Conservation (phyloP, 2,888 invertebrate genomes). For the Sceliomorpha sp. region DNA sequence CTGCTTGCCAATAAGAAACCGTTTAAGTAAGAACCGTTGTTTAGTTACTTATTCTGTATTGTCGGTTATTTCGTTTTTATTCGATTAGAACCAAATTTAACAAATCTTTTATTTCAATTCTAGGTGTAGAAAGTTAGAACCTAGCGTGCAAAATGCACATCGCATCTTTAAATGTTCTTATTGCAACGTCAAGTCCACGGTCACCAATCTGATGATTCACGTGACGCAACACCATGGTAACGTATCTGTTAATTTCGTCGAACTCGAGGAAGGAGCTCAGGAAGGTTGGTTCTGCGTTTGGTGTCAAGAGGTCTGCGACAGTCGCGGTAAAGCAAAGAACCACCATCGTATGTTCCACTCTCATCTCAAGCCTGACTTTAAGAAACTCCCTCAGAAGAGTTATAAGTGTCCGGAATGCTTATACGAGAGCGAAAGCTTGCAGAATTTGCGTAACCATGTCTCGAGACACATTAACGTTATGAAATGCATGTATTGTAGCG, state of each 20-base stretch:
- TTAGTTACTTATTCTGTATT: no score
- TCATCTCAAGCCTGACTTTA: slow-evolving; percentile 70
- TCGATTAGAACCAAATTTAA: neutral
- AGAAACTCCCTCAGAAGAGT: slow-evolving; percentile 41
- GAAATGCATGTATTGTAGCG: slow-evolving; percentile 78
- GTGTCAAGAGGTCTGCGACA: slow-evolving; percentile 73
- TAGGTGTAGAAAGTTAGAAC: slow-evolving; percentile 29
- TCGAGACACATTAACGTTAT: slow-evolving; percentile 78
- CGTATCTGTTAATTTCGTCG: slow-evolving; percentile 61
- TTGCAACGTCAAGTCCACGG: slow-evolving; percentile 64
- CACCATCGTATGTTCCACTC: slow-evolving; percentile 79
- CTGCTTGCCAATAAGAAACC: slow-evolving; percentile 13
- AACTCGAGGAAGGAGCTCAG: slow-evolving; percentile 48
- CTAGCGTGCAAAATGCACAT: slow-evolving; percentile 6
- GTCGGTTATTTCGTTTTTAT: no score
- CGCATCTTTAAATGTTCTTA: slow-evolving; percentile 64
- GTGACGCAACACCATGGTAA: slow-evolving; percentile 61
- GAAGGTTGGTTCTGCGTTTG: slow-evolving; percentile 71
- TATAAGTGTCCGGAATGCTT: slow-evolving; percentile 78
- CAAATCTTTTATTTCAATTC: neutral
- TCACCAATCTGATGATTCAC: slow-evolving; percentile 61
- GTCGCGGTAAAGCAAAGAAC: slow-evolving; percentile 68
- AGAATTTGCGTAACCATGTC: slow-evolving; percentile 78
- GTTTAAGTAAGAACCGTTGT: slow-evolving; percentile 40
- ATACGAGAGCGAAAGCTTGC: slow-evolving; percentile 68